Base-by-base conservation (phyloP, 2,113 vertebrate genomes). In the Thinocorus orbignyianus region DNA sequence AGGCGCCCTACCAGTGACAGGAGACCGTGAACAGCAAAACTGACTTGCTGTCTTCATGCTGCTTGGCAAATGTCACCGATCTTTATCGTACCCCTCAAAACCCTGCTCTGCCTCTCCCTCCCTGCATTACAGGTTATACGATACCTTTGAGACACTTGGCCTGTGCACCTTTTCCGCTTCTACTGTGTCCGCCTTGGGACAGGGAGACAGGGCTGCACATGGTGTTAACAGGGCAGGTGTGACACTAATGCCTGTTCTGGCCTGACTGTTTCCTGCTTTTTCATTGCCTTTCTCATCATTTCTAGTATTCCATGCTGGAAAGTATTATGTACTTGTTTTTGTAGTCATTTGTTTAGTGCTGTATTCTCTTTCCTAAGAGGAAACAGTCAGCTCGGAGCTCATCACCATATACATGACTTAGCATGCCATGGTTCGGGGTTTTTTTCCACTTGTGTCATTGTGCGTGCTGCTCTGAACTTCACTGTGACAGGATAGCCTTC, bases 151-250 rank as follows among this genome's bases (percentile, higher is more conserved):
- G 49, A 54, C 39, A 22, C 41, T 25, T 51, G 58, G 33, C 58
- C 51, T 17, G 44, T 18, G 39, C 39, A 42, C 57, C 76, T 77
- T 30, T 24, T 54, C 42, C 39, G 39, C 65, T 31, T 35, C 44
- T 58, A 12, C 51, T 1, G 2, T 23, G n/a, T 15, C 61, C 2
- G 4, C 54, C 46, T 6, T 28, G 41, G 37, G 33, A 35, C 0
- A 2, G 71, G 6, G 33, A 71, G 35, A 35, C 54, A 26, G 83
- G 48, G 42, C 54, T 31, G 65, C 2, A 3, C 11, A 3, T 0
- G 1, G 39, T 17, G 17, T 48, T 44, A 54, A 11, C 23, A 7
- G 44, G 8, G 22, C 13, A 18, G 35, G 20, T 0, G 0, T 33
- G 51, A 35, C 15, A 14, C 81, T 23, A 17, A 10, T 3, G 30